A percentile compares a stretch with the other conserved stretches of the same genome.
phyloP scores from a whole-genome alignment of 2,113 vertebrate species.

The Tachysurus fulvidraco region DNA sequence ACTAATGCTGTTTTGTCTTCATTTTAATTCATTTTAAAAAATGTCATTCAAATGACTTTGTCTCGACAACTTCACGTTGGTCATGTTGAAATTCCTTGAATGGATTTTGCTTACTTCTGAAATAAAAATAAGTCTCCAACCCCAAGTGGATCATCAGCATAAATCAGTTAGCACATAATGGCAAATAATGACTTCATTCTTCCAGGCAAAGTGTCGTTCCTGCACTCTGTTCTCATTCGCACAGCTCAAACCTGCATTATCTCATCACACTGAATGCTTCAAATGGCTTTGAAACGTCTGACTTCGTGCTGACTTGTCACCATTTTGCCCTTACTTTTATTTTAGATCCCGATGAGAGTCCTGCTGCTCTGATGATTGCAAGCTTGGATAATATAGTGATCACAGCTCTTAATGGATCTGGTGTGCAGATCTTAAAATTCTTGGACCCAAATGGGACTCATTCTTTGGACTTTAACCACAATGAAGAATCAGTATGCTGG shows the following conservation, averaged over 20 bases:
- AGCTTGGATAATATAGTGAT: constrained; percentile 80
- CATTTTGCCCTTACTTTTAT: constrained; percentile 28
- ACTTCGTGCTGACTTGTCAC: constrained; percentile 38
- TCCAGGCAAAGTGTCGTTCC: not conserved
- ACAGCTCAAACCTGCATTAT: constrained; percentile 17
- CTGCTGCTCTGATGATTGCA: constrained; percentile 83
- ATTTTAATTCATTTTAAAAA: not conserved
- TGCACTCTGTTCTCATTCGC: constrained; percentile 4
- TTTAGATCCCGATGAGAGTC: constrained; percentile 81
- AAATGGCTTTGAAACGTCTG: constrained; percentile 24
- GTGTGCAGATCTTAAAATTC: constrained; percentile 69
- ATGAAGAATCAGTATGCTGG: constrained; percentile 87
- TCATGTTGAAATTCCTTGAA: not conserved
- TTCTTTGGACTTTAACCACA: constrained; percentile 83
- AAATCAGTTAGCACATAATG: constrained; percentile 2
- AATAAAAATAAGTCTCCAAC: not conserved
- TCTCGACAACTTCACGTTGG: not conserved
- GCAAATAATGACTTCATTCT: constrained; percentile 3
- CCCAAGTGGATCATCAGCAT: not conserved
- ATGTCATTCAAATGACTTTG: not conserved
- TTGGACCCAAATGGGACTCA: constrained; percentile 78
- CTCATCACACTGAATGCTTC: constrained; percentile 24
- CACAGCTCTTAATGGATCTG: constrained; percentile 84
- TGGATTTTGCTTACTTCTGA: not conserved
- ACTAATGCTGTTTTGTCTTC: not conserved